These are phyloP conservation scores for Caenorhabditis inopinata DNA, from an alignment of 1,140 invertebrate genomes.

Conservation along the genomic window DNA sequence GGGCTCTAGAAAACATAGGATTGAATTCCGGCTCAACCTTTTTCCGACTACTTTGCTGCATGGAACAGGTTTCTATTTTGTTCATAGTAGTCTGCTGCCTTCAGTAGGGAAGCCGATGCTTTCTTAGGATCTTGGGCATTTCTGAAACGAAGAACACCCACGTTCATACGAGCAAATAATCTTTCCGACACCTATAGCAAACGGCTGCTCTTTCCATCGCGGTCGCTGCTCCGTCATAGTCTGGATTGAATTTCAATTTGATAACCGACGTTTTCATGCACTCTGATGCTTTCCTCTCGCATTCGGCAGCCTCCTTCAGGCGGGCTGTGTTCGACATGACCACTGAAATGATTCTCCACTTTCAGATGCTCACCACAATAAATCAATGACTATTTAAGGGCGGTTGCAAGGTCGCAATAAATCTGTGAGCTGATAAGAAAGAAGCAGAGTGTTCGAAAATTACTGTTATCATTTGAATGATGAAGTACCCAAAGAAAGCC, in stretches of 20 bases:
- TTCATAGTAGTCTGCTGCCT: constrained; percentile 82
- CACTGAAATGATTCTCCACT: neutral
- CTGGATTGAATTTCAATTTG: constrained; percentile 52
- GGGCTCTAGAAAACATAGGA: constrained; percentile 35
- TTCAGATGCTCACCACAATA: too few relatives aligned
- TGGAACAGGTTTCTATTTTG: constrained; percentile 82
- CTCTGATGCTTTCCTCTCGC: constrained; percentile 37
- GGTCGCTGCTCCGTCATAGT: constrained; percentile 47
- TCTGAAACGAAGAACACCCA: neutral
- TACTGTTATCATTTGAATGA: too few relatives aligned
- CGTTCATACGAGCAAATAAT: neutral
- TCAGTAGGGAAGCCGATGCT: constrained; percentile 71
- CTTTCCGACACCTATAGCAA: constrained; percentile 8
- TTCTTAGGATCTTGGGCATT: constrained; percentile 38
- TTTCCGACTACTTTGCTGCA: constrained; percentile 77
- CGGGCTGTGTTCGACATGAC: constrained; percentile 31
- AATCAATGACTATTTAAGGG: too few relatives aligned
- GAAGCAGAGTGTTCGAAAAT: too few relatives aligned
- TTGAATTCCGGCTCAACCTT: neutral
- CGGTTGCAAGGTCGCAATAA: too few relatives aligned
- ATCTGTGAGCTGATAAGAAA: too few relatives aligned
- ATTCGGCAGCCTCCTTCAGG: constrained; percentile 40
- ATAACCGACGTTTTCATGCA: constrained; percentile 51
- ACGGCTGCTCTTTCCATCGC: constrained; percentile 48
- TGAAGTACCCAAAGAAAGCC: too few relatives aligned